These are phyloP conservation scores for Yponomeuta sedellus DNA, from an alignment of 2,888 invertebrate species.

Conservation along the genomic window DNA sequence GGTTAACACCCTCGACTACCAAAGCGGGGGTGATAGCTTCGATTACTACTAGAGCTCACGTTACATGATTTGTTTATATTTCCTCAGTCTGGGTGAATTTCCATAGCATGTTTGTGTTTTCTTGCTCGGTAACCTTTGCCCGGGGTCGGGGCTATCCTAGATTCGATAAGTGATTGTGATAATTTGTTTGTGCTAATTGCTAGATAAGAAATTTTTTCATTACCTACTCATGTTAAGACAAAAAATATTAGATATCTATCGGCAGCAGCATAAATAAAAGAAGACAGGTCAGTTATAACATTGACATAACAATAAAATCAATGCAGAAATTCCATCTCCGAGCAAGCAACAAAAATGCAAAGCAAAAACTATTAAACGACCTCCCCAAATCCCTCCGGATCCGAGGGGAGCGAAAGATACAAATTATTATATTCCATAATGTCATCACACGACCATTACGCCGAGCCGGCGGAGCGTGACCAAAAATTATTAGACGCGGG, in stretches of 20 bases:
- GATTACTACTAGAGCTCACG: too few species aligned
- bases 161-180: too few species aligned
- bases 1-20: too few species aligned
- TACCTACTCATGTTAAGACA: too few species aligned
- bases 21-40: too few species aligned
- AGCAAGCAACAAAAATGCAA: constrained; percentile 34
- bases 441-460: constrained; percentile 69
- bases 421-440: constrained; percentile 72
- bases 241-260: too few species aligned
- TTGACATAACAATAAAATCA: background rate
- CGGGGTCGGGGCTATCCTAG: too few species aligned
- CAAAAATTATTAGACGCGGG: constrained; percentile 56
- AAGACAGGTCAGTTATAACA: background rate
- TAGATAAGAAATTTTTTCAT: background rate
- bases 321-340: background rate
- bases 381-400: constrained; percentile 26
- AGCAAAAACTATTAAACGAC: constrained; percentile 39
- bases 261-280: background rate
- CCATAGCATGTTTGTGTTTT: too few species aligned
- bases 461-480: constrained; percentile 55
- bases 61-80: too few species aligned
- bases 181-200: too few species aligned
- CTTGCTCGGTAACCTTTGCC: too few species aligned
- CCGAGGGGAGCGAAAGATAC: constrained; percentile 45
- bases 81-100: too few species aligned